Percentiles rank a stretch among this genome's conserved stretches.
phyloP scores from a whole-genome alignment of 2,797 vertebrate species.

The Acanthurus lineatus region DNA sequence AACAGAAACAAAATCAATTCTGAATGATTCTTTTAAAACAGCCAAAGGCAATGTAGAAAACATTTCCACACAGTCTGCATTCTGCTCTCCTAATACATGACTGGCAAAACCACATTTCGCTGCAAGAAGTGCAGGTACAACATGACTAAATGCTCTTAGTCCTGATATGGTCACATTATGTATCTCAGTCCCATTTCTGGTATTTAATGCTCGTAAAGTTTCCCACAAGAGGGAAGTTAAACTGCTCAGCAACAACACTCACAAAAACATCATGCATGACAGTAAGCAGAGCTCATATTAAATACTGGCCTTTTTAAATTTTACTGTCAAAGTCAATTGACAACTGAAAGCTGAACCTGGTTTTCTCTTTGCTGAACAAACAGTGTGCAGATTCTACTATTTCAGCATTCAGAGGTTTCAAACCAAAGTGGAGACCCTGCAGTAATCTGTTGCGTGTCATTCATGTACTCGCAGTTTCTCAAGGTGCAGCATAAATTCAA shows the following conservation, averaged over 20 bases:
- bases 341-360: neutral
- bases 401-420: neutral
- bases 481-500: slow-evolving; percentile 12
- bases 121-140: neutral
- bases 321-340: neutral
- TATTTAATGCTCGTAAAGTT: slow-evolving; percentile 4
- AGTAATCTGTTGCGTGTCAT: slow-evolving; percentile 9
- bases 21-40: neutral
- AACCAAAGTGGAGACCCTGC: slow-evolving; percentile 2
- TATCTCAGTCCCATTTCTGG: neutral
- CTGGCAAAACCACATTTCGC: slow-evolving; percentile 4
- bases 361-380: slow-evolving; percentile 12
- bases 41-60: neutral
- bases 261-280: neutral
- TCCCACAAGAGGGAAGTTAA: slow-evolving; percentile 22
- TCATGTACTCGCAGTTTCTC: neutral
- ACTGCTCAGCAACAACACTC: slow-evolving; percentile 12
- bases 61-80: neutral
- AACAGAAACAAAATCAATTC: neutral
- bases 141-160: neutral
- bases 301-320: neutral
- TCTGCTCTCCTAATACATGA: neutral
- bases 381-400: neutral
- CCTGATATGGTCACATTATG: neutral
- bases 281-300: slow-evolving; percentile 14